A percentile compares a stretch with the other conserved stretches of the same genome.
Conservation (phyloP, 2,113 vertebrate species). For the Cavia porcellus region DNA sequence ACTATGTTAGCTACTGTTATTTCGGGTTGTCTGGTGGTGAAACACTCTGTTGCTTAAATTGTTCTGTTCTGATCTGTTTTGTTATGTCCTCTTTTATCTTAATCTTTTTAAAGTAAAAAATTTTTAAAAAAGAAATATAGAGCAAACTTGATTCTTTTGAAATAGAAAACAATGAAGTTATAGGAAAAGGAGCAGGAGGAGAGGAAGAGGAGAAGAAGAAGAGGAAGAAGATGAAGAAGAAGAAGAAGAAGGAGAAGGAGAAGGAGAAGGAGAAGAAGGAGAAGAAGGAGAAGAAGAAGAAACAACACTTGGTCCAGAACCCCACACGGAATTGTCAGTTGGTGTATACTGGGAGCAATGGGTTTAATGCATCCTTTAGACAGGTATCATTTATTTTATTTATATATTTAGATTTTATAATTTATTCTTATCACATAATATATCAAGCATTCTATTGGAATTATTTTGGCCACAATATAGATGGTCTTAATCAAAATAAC, state of each 20-base stretch:
- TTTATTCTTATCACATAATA: slow-evolving; percentile 38
- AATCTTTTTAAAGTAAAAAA: too few relatives aligned
- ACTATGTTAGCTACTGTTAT: too few relatives aligned
- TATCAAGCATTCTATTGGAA: not conserved
- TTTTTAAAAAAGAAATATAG: too few relatives aligned
- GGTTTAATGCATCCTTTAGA: slow-evolving; percentile 31
- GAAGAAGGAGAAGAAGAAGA: not conserved
- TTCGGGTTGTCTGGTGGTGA: too few relatives aligned
- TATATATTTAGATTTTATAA: not conserved
- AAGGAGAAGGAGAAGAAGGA: not conserved
- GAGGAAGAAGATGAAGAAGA: too few relatives aligned
- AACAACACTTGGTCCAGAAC: not conserved
- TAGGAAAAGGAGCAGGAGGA: not conserved
- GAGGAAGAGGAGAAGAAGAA: not conserved
- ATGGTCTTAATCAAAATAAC: not conserved
- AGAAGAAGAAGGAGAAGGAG: not conserved
- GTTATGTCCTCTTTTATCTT: too few relatives aligned
- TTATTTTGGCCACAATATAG: slow-evolving; percentile 35
- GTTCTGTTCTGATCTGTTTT: too few relatives aligned
- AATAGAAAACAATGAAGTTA: not conserved
- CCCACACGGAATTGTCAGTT: not conserved
- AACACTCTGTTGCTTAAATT: too few relatives aligned
- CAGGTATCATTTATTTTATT: not conserved
- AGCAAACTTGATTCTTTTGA: not conserved
- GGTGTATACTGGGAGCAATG: accelerated